Evolutionary conservation across 2,113 vertebrate species (phyloP).

Genomic region (Seriola rivoliana): DNA sequence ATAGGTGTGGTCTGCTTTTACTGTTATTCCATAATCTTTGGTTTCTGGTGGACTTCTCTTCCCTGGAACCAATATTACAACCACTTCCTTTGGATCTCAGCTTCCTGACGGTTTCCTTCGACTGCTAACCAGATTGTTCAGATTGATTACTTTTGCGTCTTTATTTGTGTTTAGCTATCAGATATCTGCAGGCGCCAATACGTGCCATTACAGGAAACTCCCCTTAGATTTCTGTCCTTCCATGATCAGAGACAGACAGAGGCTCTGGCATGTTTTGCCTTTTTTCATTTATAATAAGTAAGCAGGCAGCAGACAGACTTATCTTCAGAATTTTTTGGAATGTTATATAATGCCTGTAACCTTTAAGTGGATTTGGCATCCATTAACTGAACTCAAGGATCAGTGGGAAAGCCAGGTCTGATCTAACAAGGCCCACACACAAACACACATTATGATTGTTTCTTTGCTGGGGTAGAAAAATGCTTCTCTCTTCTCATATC

Average conservation of each 20-base stretch:
- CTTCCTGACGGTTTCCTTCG: constrained; percentile 19
- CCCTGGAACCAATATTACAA: constrained; percentile 9
- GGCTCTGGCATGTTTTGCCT: constrained; percentile 22
- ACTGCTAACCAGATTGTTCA: constrained; percentile 37
- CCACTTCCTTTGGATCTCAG: constrained; percentile 18
- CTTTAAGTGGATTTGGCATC: constrained; percentile 41
- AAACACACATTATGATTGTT: neutral
- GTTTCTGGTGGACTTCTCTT: constrained; percentile 28
- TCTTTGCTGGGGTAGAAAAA: constrained; percentile 16
- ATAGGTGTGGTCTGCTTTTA: constrained; percentile 29
- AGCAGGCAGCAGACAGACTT: constrained; percentile 33
- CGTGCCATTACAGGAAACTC: constrained; percentile 17
- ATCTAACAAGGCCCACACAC: constrained; percentile 30
- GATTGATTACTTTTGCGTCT: constrained; percentile 24
- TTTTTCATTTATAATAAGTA: constrained; percentile 30
- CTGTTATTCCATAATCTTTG: constrained; percentile 28
- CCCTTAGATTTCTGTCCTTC: constrained; percentile 48
- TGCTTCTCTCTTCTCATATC: constrained; percentile 36
- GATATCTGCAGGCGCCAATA: constrained; percentile 33
- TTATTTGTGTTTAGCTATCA: constrained; percentile 13
- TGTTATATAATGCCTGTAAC: constrained; percentile 39
- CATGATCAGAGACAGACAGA: constrained; percentile 3
- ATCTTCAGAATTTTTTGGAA: constrained; percentile 59
- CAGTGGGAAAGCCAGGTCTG: constrained; percentile 33
- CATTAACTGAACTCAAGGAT: constrained; percentile 32